Evolutionary conservation across 1,140 invertebrate species (phyloP).

Genomic region (Gonatopus flavifemur): DNA sequence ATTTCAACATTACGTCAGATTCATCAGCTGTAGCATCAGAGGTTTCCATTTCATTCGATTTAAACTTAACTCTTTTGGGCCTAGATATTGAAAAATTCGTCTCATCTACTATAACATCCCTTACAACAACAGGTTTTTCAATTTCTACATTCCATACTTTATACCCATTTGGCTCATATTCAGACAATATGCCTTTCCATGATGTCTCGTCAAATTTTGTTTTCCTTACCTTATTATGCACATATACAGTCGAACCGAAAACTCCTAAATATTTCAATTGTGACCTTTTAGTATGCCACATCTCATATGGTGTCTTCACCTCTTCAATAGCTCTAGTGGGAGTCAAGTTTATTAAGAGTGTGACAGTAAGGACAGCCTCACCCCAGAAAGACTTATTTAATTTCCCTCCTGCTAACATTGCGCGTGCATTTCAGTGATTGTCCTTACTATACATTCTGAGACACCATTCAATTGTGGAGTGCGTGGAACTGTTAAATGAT

Average conservation of each 20-base stretch:
- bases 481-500: conserved; percentile 52
- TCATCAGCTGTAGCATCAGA: too few relatives aligned
- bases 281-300: conserved; percentile 55
- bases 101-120: conserved; percentile 49
- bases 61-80: conserved; percentile 4
- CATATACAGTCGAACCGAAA: conserved; percentile 54
- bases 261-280: conserved; percentile 52
- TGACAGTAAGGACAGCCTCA: conserved; percentile 44
- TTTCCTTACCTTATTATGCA: conserved; percentile 48
- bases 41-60: neutral
- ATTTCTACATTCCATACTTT: conserved; percentile 43
- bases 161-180: conserved; percentile 51
- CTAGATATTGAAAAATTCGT: conserved; percentile 35
- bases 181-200: conserved; percentile 44
- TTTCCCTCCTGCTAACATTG: conserved; percentile 42
- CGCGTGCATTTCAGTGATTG: conserved; percentile 52
- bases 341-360: conserved; percentile 53
- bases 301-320: conserved; percentile 52
- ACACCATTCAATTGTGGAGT: conserved; percentile 60
- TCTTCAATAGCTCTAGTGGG: conserved; percentile 44
- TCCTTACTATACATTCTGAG: conserved; percentile 54
- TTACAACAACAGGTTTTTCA: conserved; percentile 38
- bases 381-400: conserved; percentile 44
- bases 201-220: conserved; percentile 49
- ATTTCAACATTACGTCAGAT: neutral